Evolutionary conservation across 2,797 vertebrate genomes (phyloP).

Genomic region (Spinibarbus caldwelli): DNA sequence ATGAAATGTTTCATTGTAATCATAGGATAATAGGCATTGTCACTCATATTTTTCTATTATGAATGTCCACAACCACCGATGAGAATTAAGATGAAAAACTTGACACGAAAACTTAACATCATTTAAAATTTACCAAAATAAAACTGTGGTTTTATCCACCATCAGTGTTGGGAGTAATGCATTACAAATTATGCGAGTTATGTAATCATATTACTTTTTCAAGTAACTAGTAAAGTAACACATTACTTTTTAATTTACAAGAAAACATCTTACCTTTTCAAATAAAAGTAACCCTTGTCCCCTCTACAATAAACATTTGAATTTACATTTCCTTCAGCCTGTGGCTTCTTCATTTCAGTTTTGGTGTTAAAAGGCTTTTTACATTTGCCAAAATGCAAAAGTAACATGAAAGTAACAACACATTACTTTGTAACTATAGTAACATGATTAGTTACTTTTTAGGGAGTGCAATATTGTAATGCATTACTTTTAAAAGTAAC

Average conservation of each 20-base stretch:
- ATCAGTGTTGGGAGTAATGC: neutral
- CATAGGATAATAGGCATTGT: conserved; percentile 52
- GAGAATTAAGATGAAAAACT: neutral
- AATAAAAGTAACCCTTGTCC: neutral
- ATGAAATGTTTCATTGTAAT: conserved; percentile 52
- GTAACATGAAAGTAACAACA: neutral
- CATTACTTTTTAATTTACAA: neutral
- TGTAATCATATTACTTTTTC: too few species aligned
- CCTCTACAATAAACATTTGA: neutral
- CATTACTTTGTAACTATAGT: neutral
- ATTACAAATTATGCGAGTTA: too few species aligned
- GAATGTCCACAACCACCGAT: neutral
- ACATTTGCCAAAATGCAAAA: neutral
- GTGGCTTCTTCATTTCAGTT: neutral
- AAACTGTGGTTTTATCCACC: neutral
- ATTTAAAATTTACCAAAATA: neutral
- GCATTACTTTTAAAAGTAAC: neutral
- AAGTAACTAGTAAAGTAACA: too few species aligned
- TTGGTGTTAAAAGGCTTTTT: neutral
- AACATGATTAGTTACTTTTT: neutral
- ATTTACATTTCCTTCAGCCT: neutral
- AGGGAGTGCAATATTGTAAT: neutral
- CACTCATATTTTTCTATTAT: conserved; percentile 23
- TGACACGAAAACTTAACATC: neutral
- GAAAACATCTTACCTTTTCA: neutral